Percentiles rank a stretch among this genome's conserved stretches.
These are phyloP conservation scores for Leptopilina boulardi DNA, from an alignment of 1,140 invertebrate species.

Conservation along the genomic window DNA sequence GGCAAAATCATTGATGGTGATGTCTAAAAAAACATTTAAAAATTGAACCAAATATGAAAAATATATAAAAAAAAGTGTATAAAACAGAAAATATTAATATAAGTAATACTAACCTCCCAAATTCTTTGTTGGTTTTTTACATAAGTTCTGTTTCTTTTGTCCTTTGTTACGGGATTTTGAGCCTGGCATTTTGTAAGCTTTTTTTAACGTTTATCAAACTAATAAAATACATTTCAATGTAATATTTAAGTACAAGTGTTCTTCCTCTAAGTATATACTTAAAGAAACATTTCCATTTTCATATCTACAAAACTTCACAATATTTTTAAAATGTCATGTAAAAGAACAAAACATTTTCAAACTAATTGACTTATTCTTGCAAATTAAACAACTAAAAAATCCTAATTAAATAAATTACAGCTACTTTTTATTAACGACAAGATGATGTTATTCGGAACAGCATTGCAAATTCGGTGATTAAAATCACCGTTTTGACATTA, in stretches of 20 bases:
- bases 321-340: not conserved
- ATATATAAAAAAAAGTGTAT: not conserved
- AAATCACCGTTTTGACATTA: not conserved
- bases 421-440: not conserved
- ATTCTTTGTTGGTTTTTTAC: not conserved
- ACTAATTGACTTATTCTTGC: not conserved
- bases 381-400: not conserved
- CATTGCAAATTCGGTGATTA: not conserved
- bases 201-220: constrained; percentile 1
- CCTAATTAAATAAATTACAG: not conserved
- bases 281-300: not conserved
- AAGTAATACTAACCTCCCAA: constrained; percentile 5
- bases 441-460: not conserved
- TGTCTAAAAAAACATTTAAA: constrained; percentile 74
- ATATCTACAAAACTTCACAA: not conserved
- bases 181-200: constrained; percentile 14
- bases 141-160: not conserved
- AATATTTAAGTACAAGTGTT: not conserved
- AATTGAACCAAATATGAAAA: not conserved
- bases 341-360: not conserved
- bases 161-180: constrained; percentile 19
- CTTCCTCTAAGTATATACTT: not conserved
- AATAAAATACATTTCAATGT: constrained; percentile 19
- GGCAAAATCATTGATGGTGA: constrained; percentile 81
- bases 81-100: not conserved